phyloP scores from a whole-genome alignment of 2,797 vertebrate species.

The Falco rusticolus region DNA sequence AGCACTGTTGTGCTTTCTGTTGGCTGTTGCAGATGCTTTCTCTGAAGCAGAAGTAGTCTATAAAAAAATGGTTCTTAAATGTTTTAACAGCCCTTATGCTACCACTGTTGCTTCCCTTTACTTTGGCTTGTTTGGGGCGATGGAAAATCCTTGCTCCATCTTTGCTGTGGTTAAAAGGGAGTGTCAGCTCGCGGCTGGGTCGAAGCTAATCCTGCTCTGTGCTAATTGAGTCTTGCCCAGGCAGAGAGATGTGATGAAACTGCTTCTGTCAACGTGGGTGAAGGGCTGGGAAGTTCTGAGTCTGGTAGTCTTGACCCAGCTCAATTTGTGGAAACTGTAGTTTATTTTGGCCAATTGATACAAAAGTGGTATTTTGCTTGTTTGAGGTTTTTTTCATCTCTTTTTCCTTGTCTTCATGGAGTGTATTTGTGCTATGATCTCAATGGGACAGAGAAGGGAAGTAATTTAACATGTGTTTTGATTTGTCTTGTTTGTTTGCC shows the following conservation, averaged over 20 bases:
- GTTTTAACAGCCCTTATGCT: neutral
- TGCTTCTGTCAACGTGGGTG: neutral
- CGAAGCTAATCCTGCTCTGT: neutral
- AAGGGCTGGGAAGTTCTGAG: neutral
- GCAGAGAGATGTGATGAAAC: neutral
- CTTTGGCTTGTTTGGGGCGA: neutral
- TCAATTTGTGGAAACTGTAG: accelerated
- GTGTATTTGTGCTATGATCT: neutral
- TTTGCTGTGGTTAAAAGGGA: neutral
- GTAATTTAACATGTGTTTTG: neutral
- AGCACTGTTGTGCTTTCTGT: neutral
- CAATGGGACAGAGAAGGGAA: neutral
- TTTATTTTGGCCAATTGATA: neutral
- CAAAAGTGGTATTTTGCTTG: neutral
- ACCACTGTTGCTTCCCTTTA: neutral
- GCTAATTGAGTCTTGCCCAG: neutral
- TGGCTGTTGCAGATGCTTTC: neutral
- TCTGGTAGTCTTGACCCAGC: neutral
- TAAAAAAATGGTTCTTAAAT: neutral
- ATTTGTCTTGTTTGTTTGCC: neutral
- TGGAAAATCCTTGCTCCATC: neutral
- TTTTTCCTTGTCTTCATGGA: neutral
- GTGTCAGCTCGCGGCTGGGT: neutral
- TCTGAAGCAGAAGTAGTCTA: neutral
- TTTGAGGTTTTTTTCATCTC: neutral